Evolutionary conservation across 92 coral and sea anemone species (phyloP), one percentile per base, ranked within the genome.

Genomic region (Scolanthus callimorphus): DNA sequence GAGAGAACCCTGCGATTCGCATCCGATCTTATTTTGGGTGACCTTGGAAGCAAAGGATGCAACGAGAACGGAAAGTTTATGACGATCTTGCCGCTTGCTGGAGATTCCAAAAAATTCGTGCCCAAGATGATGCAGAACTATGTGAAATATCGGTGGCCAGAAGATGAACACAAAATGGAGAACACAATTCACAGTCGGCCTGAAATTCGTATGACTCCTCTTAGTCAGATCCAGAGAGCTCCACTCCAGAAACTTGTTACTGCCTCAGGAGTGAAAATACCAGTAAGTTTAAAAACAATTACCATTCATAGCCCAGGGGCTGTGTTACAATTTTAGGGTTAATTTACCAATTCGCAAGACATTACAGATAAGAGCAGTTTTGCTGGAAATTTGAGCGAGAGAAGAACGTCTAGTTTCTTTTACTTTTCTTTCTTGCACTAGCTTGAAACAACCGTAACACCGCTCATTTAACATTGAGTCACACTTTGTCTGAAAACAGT

Each of bases 61-160:
- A 80, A 80, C 57, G 49, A 63, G 34, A 73, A 80, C 25, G 86
- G 86, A 53, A 80, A 73, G 22, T 73, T 73, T 63, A 80, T 80
- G 86, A 55, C 76, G 37, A 74, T 80, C 17, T 43, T 80, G 13
- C n/a, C n/a, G n/a, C 59, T 80, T n/a, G 31, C 34, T 9, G 77
- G 61, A 17, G 65, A 71, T 24, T 60, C 77, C 24, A 37, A 60
- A 39, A 23, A 65, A 22, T 71, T 73, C 27, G 63, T 80, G 21
- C 86, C 86, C 1, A 27, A 37, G 50, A 52, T 74, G 27, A 29
- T 80, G 76, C 34, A 44, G 19, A 29, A 47, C 25, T 80, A 46
- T 58, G 31, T 65, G 65, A 45, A 44, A 27, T 80, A 52, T 49
- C 25, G 28, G 6, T 80, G 81, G 81, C 86, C 86, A 15, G 56